Conservation (phyloP, 2,113 vertebrate species). For the Petrocephalus microphthalmus region DNA sequence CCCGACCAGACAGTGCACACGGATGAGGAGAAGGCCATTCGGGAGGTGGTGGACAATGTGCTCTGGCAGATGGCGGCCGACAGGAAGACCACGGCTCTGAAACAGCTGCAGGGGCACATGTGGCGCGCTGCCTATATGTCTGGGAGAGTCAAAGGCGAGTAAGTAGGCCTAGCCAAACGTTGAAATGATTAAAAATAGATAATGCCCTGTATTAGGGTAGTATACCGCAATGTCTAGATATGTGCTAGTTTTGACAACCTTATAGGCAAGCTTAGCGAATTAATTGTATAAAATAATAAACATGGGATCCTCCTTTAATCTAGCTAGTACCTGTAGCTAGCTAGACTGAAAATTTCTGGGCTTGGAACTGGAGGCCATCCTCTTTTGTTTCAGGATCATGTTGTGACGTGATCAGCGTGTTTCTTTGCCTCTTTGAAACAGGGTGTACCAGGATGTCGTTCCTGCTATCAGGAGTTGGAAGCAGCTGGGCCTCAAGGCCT, state of each 20-base stretch:
- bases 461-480: slow-evolving; percentile 83
- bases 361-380: neutral
- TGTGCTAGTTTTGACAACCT: neutral
- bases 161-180: slow-evolving; percentile 54
- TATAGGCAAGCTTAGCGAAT: neutral
- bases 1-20: slow-evolving; percentile 68
- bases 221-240: neutral
- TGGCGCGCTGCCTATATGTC: slow-evolving; percentile 81
- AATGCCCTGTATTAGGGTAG: neutral
- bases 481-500: slow-evolving; percentile 76
- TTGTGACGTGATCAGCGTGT: neutral
- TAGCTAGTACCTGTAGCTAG: neutral
- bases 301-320: neutral
- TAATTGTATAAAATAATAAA: neutral
- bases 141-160: slow-evolving; percentile 88
- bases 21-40: slow-evolving; percentile 74
- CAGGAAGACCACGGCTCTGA: slow-evolving; percentile 88
- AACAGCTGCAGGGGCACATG: slow-evolving; percentile 95
- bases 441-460: slow-evolving; percentile 84
- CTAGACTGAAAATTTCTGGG: neutral
- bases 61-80: slow-evolving; percentile 93
- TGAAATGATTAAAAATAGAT: neutral
- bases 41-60: slow-evolving; percentile 80
- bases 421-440: slow-evolving; percentile 40
- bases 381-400: neutral